Base-by-base conservation (phyloP, 2,888 invertebrate species). In the Beris chalybata region DNA sequence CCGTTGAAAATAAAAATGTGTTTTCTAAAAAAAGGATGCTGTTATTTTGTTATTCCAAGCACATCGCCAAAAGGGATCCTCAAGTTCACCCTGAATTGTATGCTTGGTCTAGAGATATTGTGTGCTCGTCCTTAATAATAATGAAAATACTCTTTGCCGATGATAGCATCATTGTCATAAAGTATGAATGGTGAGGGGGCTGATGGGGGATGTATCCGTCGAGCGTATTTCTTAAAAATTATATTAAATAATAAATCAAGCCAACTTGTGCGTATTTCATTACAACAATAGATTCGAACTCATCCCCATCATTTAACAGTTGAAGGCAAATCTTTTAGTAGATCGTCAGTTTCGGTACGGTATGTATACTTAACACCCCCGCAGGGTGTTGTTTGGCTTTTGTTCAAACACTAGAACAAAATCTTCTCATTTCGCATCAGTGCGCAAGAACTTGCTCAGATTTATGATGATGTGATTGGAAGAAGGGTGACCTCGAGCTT, bases 351-450 rank as follows among this genome's bases (percentile, higher is more conserved):
- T 7, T 38, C 38, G 5, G 38, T 22, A 38, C 7, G 9, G 3
- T 38, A 9, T 54, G 54, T 54, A 22, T 68, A 45, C 44, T 65
- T 65, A 65, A 65, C 65, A 65, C 65, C 61, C 65, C 68, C 68
- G n/a, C 54, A 52, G 63, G 59, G 47, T 65, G 64, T 68, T 68
- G 66, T 58, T 68, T 63, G 22, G 53, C 64, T 68, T 57, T 61
- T 63, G 56, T 68, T 71, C 69, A 70, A 75, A 76, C 30, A 52
- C 74, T 77, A 74, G 75, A 74, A 73, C 74, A 74, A 79, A 79
- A 79, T 79, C 79, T 78, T 77, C 79, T 79, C 80, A 79, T 79
- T 79, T 78, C 78, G 79, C 77, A 76, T 79, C 78, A 79, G 78
- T 79, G 80, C 78, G 31, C 48, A 38, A 45, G 38, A 45, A 45